Conservation (phyloP, 2,888 invertebrate genomes). For the Pharmacophagus antenor region DNA sequence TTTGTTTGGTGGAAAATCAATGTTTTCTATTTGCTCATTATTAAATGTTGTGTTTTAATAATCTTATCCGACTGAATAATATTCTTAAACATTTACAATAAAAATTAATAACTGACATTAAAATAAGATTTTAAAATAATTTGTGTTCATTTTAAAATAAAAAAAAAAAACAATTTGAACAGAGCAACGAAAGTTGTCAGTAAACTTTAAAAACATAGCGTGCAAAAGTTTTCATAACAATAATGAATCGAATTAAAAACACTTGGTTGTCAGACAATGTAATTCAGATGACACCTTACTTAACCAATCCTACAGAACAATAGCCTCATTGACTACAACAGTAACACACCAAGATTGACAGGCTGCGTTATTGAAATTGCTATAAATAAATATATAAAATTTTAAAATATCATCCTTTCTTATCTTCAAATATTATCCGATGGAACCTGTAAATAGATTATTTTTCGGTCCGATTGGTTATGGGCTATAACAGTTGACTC, state of each 20-base stretch:
- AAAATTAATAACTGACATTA: too few relatives aligned
- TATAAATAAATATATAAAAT: slow-evolving; percentile 47
- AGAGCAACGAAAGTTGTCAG: background rate
- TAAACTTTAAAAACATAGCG: slow-evolving; percentile 18
- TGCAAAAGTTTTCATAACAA: slow-evolving; percentile 42
- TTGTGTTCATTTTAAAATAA: too few relatives aligned
- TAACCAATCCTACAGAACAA: slow-evolving; percentile 57
- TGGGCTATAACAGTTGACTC: too few relatives aligned
- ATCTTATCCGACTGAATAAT: too few relatives aligned
- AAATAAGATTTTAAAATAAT: too few relatives aligned
- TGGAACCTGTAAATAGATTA: too few relatives aligned
- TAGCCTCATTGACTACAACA: slow-evolving; percentile 68
- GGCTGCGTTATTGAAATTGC: slow-evolving; percentile 37
- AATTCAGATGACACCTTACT: slow-evolving; percentile 58
- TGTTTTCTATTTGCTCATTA: too few relatives aligned
- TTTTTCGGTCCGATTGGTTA: too few relatives aligned
- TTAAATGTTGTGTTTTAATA: too few relatives aligned
- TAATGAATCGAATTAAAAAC: slow-evolving; percentile 57
- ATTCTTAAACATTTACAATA: too few relatives aligned
- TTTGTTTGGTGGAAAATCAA: too few relatives aligned
- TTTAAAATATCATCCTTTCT: slow-evolving; percentile 52
- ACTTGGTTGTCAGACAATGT: slow-evolving; percentile 60
- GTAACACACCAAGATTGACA: slow-evolving; percentile 54
- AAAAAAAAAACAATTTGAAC: too few relatives aligned
- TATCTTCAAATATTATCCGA: slow-evolving; percentile 18